A percentile compares a stretch with the other conserved stretches of the same genome.
These are phyloP conservation scores for Piscicola geometra DNA, from an alignment of 2,888 invertebrate species.

Conservation along the genomic window DNA sequence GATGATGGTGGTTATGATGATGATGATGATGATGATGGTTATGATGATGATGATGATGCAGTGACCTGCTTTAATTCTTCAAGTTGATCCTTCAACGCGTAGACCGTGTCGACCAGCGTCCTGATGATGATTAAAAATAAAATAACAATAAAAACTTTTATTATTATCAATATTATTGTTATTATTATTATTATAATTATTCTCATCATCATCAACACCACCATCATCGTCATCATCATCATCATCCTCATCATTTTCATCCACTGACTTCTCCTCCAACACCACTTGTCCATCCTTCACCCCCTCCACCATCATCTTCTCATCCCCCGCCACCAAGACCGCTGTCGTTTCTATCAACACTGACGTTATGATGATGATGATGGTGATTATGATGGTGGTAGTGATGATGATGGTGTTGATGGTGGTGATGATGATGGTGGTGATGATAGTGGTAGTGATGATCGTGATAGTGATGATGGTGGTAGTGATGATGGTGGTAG, in stretches of 20 bases:
- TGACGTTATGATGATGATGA: slow-evolving; percentile 12
- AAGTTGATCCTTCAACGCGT: slow-evolving; percentile 71
- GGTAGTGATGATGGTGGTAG: too few species aligned
- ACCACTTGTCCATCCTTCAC: slow-evolving; percentile 55
- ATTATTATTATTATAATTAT: too few species aligned
- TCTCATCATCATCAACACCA: slow-evolving; percentile 35
- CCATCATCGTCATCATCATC: background rate
- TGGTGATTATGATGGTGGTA: too few species aligned
- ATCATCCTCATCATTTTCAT: background rate
- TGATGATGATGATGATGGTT: background rate
- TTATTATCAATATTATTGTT: too few species aligned
- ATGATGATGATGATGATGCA: background rate
- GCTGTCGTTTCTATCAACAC: slow-evolving; percentile 54
- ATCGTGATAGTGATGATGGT: too few species aligned
- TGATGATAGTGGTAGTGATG: too few species aligned
- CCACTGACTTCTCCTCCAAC: slow-evolving; percentile 59
- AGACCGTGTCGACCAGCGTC: slow-evolving; percentile 71
- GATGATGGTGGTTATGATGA: background rate
- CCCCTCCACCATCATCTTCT: slow-evolving; percentile 61
- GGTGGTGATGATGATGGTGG: too few species aligned
- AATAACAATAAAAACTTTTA: too few species aligned
- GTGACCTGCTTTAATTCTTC: slow-evolving; percentile 47
- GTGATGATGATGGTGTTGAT: too few species aligned
- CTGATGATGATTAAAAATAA: too few species aligned
- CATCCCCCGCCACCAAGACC: slow-evolving; percentile 59